Conservation (phyloP, 1,140 invertebrate species). For the Rhopalosiphum maidis region DNA sequence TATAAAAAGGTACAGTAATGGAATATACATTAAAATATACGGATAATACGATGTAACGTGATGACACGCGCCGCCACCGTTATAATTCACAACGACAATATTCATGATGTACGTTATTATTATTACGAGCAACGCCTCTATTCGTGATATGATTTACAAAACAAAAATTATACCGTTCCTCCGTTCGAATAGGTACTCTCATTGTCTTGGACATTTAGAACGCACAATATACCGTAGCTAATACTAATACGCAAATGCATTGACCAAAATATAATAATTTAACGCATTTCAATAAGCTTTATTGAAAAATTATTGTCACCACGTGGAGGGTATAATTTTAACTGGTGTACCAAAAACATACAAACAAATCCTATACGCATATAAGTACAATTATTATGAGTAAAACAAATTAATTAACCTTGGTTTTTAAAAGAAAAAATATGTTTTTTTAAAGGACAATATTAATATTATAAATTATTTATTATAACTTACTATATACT, state of each 20-base stretch:
- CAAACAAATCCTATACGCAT: neutral
- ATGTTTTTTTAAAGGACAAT: neutral
- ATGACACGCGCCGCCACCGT: neutral
- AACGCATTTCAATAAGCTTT: neutral
- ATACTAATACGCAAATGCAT: neutral
- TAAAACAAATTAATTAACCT: neutral
- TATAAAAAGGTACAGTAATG: neutral
- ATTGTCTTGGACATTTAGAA: slow-evolving; percentile 12
- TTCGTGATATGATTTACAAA: neutral
- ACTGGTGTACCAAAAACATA: neutral
- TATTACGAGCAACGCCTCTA: neutral
- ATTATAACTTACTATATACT: neutral
- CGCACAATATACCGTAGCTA: neutral
- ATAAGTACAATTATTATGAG: neutral
- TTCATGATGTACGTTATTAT: slow-evolving; percentile 19
- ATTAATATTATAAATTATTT: neutral
- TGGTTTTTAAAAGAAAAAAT: neutral
- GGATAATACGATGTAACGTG: neutral
- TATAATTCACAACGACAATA: neutral
- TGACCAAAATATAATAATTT: neutral
- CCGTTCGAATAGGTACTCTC: neutral
- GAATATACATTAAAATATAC: too few relatives aligned
- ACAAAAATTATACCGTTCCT: slow-evolving; percentile 18
- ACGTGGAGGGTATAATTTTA: neutral
- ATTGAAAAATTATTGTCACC: neutral